Evolutionary conservation across 2,113 vertebrate genomes (phyloP).

Genomic region (Fregetta grallaria): DNA sequence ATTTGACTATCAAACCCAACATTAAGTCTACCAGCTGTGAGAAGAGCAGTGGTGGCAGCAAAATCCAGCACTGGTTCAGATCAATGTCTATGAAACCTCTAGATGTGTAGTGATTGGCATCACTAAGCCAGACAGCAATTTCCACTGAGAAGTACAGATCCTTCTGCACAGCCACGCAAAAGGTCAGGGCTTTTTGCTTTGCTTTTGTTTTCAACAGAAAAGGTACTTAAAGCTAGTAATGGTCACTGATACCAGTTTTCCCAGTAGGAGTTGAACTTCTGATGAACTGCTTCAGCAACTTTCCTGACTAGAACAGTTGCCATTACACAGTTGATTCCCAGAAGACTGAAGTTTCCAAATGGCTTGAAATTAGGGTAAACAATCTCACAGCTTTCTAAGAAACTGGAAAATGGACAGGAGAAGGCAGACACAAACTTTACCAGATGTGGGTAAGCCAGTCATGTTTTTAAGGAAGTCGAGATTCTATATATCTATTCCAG

Average conservation of each 20-base stretch:
- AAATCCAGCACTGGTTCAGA: not conserved
- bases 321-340: not conserved
- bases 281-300: not conserved
- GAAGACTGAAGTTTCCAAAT: not conserved
- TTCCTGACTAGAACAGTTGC: not conserved
- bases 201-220: not conserved
- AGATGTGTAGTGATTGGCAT: not conserved
- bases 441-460: not conserved
- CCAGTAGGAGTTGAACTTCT: not conserved
- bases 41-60: not conserved
- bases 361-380: not conserved
- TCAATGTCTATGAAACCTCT: not conserved
- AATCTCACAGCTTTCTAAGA: not conserved
- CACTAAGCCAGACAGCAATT: not conserved
- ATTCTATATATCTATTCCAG: not conserved
- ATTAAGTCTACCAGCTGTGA: not conserved
- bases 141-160: not conserved
- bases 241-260: not conserved
- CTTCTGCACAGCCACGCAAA: not conserved
- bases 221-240: not conserved
- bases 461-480: not conserved
- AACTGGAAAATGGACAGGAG: not conserved
- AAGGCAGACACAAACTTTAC: not conserved
- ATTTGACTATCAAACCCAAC: not conserved
- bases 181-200: not conserved